phyloP scores from a whole-genome alignment of 2,797 vertebrate species.

The Leptoclinus maculatus region DNA sequence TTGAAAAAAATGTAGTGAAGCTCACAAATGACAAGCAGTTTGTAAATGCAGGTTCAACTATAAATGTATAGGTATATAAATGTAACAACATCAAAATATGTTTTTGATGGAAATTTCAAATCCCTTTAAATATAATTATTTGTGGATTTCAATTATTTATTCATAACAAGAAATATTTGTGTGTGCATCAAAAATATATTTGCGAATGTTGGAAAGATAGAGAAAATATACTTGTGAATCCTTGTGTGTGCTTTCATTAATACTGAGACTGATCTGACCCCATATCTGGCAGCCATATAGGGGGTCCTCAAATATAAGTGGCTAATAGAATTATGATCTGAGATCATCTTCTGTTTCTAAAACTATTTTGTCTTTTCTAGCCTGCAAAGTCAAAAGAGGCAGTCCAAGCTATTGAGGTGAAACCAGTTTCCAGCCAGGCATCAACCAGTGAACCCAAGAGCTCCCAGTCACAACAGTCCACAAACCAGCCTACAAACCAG shows the following conservation, averaged over 20 bases:
- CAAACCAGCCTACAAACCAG: constrained; percentile 53
- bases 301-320: background rate
- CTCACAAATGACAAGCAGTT: no score
- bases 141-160: no score
- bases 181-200: no score
- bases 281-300: no score
- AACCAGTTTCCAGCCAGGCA: constrained; percentile 48
- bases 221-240: background rate
- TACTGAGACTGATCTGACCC: background rate
- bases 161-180: no score
- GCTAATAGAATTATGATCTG: background rate
- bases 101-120: no score
- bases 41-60: no score
- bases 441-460: constrained; percentile 64
- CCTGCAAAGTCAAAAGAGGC: constrained; percentile 87
- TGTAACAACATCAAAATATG: no score
- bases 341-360: background rate
- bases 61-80: no score
- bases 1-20: no score
- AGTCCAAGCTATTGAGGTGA: constrained; percentile 83
- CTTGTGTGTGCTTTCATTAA: background rate
- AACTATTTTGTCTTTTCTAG: constrained; percentile 64
- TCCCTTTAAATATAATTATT: no score
- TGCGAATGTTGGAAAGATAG: no score
- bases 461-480: constrained; percentile 75